Conservation (phyloP, 2,888 invertebrate species). For the Cyclophora albipunctata region DNA sequence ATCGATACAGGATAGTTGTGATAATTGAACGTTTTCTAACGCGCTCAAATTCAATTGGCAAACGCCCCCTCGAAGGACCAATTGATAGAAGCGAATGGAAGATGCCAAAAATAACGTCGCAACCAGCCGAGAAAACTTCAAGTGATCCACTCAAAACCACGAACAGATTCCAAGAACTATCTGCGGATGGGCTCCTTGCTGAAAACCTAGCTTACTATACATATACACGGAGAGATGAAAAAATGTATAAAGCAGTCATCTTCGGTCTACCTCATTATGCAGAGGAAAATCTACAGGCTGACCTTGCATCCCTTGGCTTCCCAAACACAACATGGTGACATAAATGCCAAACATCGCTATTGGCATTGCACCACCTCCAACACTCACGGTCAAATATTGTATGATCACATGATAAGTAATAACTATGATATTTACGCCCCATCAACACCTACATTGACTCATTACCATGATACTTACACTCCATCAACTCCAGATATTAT, state of each 20-base stretch:
- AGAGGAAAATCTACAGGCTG: background rate
- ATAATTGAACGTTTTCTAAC: too few relatives aligned
- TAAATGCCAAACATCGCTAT: constrained; percentile 3
- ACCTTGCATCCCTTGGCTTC: constrained; percentile 4
- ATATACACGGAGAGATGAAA: constrained; percentile 7
- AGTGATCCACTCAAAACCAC: background rate
- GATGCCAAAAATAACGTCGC: background rate
- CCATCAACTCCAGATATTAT: background rate
- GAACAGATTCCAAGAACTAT: too few relatives aligned
- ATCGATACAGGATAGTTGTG: too few relatives aligned
- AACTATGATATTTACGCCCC: constrained; percentile 2
- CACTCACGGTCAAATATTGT: background rate
- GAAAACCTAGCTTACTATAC: constrained; percentile 5
- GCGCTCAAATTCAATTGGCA: background rate
- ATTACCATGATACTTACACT: background rate
- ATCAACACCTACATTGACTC: background rate
- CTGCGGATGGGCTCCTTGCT: background rate
- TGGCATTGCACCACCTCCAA: constrained; percentile 1
- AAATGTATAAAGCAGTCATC: constrained; percentile 3
- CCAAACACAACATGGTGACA: background rate
- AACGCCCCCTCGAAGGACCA: constrained; percentile 3
- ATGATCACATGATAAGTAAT: constrained; percentile 1
- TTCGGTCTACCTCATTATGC: constrained; percentile 7
- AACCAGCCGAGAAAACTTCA: too few relatives aligned
- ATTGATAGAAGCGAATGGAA: constrained; percentile 1